Conservation (phyloP, 2,113 vertebrate genomes). For the Prunella himalayana region DNA sequence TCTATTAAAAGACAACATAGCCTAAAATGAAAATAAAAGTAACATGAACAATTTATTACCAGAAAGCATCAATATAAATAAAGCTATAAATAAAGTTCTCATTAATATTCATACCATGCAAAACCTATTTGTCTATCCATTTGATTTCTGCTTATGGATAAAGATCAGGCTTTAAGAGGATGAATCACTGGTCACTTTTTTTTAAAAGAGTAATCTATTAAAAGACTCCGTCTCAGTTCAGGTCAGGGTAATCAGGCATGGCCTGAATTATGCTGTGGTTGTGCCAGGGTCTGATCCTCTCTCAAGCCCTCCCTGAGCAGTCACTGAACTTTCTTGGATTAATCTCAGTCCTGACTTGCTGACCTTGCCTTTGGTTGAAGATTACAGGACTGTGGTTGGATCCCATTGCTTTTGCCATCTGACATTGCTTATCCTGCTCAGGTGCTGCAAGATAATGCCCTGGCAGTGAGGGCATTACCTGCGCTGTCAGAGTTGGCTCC, state of each 20-base stretch:
- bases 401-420: fast-evolving
- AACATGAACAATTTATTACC: neutral
- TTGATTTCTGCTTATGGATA: neutral
- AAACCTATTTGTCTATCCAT: neutral
- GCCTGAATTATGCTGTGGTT: neutral
- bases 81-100: neutral
- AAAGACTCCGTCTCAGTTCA: fast-evolving
- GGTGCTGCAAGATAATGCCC: neutral
- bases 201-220: neutral
- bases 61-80: neutral
- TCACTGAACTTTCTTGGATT: neutral
- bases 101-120: neutral
- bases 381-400: neutral
- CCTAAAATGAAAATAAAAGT: neutral
- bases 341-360: neutral
- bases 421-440: neutral
- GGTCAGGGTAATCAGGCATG: neutral
- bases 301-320: neutral
- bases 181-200: neutral
- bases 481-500: neutral
- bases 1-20: neutral
- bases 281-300: neutral
- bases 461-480: neutral
- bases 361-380: neutral
- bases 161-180: neutral